Percentiles rank a stretch among this genome's conserved stretches.
phyloP scores from a whole-genome alignment of 2,113 vertebrate species.

The Noturus placidus region DNA sequence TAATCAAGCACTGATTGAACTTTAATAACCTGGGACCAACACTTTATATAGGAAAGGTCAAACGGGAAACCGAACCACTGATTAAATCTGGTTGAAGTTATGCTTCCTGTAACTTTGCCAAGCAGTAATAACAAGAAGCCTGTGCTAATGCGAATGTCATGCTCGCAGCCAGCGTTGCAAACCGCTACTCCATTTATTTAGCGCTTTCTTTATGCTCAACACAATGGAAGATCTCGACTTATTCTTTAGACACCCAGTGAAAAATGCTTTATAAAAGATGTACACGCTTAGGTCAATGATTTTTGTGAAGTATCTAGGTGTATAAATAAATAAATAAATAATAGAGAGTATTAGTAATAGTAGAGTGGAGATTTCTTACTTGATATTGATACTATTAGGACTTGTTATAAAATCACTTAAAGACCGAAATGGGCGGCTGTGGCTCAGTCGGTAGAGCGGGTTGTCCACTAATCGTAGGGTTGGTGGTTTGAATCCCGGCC shows the following conservation, averaged over 20 bases:
- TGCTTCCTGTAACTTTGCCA: background rate
- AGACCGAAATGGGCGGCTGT: background rate
- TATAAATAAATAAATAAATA: no score
- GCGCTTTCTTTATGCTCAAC: background rate
- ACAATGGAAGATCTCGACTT: background rate
- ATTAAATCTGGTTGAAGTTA: slow-evolving; percentile 7
- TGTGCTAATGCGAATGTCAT: slow-evolving; percentile 4
- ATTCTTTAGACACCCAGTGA: background rate
- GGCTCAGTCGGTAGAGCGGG: no score
- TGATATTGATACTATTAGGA: background rate
- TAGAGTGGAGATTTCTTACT: background rate
- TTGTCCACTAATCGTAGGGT: no score
- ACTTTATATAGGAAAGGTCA: slow-evolving; percentile 39
- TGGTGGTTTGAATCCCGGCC: no score
- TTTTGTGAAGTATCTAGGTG: background rate
- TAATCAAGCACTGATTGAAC: slow-evolving; percentile 25
- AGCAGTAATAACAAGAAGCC: background rate
- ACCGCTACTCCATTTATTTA: background rate
- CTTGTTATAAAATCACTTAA: background rate
- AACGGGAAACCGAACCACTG: background rate
- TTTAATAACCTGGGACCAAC: background rate
- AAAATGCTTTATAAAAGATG: background rate
- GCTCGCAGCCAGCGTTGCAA: background rate
- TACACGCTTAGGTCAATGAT: background rate
- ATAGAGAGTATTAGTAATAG: no score